Conservation (phyloP, 1,140 invertebrate species). For the Cryptotermes secundus region DNA sequence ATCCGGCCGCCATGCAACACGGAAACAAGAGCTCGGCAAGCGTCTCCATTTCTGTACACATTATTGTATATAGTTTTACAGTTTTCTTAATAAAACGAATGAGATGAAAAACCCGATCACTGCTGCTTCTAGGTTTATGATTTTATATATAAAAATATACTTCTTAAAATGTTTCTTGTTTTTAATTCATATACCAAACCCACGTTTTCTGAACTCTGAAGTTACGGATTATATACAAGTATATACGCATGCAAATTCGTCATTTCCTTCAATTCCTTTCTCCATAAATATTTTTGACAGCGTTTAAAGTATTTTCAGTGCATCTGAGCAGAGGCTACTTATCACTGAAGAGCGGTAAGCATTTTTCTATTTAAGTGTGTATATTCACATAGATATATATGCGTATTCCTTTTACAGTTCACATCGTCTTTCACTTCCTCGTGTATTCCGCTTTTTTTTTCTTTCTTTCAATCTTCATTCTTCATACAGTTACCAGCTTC, state of each 20-base stretch:
- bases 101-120: constrained; percentile 30
- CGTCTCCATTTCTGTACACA: constrained; percentile 35
- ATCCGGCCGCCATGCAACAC: constrained; percentile 83
- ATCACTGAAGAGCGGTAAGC: no score
- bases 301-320: no score
- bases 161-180: background rate
- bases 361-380: no score
- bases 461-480: no score
- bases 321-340: no score
- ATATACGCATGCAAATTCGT: background rate
- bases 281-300: background rate
- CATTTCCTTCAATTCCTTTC: background rate
- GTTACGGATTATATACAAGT: background rate
- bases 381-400: no score
- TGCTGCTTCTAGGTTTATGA: background rate
- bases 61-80: constrained; percentile 36
- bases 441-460: no score
- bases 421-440: no score
- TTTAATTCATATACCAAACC: background rate
- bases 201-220: background rate
- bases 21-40: constrained; percentile 50
- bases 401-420: no score
- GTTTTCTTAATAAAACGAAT: constrained; percentile 36
- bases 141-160: background rate
- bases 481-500: no score